phyloP scores from a whole-genome alignment of 2,888 invertebrate species.

The Macaria notata region DNA sequence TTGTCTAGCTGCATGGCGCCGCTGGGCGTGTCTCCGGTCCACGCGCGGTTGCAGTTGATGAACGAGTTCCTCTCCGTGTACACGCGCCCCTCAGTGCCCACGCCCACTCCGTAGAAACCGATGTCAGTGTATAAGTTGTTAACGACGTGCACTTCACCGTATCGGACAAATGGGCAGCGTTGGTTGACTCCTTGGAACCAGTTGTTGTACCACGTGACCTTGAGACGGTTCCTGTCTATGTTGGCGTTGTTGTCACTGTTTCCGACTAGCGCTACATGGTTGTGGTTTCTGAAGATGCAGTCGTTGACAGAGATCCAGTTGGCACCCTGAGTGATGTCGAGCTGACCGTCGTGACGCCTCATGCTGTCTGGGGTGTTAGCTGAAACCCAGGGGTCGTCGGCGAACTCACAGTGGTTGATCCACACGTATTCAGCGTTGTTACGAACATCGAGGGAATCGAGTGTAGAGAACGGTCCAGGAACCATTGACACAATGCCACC shows the following conservation, averaged over 20 bases:
- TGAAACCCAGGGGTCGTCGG: constrained; percentile 29
- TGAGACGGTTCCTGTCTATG: constrained; percentile 19
- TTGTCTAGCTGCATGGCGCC: constrained; percentile 13
- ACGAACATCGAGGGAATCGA: constrained; percentile 20
- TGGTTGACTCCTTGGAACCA: constrained; percentile 28
- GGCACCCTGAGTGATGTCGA: constrained; percentile 22
- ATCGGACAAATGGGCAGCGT: constrained; percentile 27
- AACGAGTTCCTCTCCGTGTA: constrained; percentile 26
- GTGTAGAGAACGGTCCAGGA: constrained; percentile 18
- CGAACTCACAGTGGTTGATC: constrained; percentile 25
- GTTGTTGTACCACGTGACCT: constrained; percentile 21
- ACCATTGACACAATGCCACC: constrained; percentile 22
- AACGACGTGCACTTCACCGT: constrained; percentile 25
- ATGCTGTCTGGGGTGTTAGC: not conserved
- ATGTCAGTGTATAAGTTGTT: constrained; percentile 32
- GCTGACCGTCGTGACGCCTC: constrained; percentile 29
- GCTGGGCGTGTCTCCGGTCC: constrained; percentile 18
- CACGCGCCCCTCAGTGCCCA: constrained; percentile 16
- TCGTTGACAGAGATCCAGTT: constrained; percentile 25
- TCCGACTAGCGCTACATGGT: constrained; percentile 23
- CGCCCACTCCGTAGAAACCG: constrained; percentile 17
- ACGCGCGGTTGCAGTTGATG: constrained; percentile 19
- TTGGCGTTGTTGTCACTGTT: constrained; percentile 18
- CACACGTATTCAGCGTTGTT: not conserved
- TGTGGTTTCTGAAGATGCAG: constrained; percentile 31